Evolutionary conservation across 1,140 invertebrate genomes (phyloP), one percentile per base, ranked within the genome.

Genomic region (Choristoneura fumiferana): DNA sequence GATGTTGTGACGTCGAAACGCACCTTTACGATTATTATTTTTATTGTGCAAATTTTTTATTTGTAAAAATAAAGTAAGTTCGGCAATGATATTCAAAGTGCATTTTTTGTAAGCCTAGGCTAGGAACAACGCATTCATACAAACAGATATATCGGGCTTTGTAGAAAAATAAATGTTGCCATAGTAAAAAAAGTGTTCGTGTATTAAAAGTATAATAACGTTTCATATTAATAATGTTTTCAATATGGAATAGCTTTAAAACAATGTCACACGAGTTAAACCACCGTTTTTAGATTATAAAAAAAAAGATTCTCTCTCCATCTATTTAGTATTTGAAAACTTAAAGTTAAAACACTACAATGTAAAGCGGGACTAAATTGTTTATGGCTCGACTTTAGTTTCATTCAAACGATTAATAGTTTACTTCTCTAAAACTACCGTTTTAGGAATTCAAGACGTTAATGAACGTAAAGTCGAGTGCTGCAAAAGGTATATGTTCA

Each of bases 231-330:
- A 62, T 63, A 61, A 55, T 58, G 54, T 62, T 68, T 58, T 22
- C 45, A 58, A 53, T 52, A 58, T 52, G 64, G 68, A 68, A 60
- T 77, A 86, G 83, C 83, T 86, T 86, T 86, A 86, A 78, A 63
- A 71, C 71, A 68, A 72, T 81, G 73, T 85, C 79, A 78, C 81
- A 85, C 78, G 81, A 85, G 65, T 62, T 69, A 78, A 70, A 87
- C 84, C 84, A 87, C 84, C 82, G 84, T 74, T 75, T 73, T 75
- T 84, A 81, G 71, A 73, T 71, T 77, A 72, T 73, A 73, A 72
- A 62, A 55, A 53, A n/a, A 63, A 62, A 61, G 63, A 68, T 59
- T 69, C 54, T 63, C 14, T 69, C 54, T 71, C 61, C 69, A 33
- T 63, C 38, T 58, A 58, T 52, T 52, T 52, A 35, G 45, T 49